Conservation (phyloP, 1,140 invertebrate genomes). For the Schlechtendalia chinensis region DNA sequence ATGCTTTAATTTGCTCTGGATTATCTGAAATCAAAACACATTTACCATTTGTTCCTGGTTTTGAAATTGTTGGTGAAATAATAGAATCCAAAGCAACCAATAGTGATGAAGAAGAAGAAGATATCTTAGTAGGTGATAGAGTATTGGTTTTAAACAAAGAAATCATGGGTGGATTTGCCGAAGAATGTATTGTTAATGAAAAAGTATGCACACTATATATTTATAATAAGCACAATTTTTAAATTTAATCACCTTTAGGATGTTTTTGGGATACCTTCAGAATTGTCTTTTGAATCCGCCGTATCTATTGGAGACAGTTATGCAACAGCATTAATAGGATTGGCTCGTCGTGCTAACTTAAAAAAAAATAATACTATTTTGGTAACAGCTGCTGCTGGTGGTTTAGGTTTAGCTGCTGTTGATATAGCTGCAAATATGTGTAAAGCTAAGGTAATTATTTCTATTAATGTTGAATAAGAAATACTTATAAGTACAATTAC, state of each 20-base stretch:
- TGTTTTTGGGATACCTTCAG: conserved; percentile 61
- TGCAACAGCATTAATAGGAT: conserved; percentile 62
- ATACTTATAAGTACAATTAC: no score
- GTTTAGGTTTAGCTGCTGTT: conserved; percentile 63
- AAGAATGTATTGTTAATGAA: conserved; percentile 59
- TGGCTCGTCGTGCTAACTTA: conserved; percentile 60
- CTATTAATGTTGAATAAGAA: no score
- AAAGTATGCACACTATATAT: conserved; percentile 55
- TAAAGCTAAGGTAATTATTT: conserved; percentile 59
- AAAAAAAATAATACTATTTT: conserved; percentile 60
- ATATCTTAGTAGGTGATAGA: conserved; percentile 57
- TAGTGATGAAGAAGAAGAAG: conserved; percentile 51
- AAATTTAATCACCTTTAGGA: conserved; percentile 57
- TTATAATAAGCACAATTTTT: not conserved
- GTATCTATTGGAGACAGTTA: conserved; percentile 62
- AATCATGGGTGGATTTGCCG: conserved; percentile 60
- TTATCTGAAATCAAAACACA: conserved; percentile 57
- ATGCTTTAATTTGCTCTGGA: conserved; percentile 60
- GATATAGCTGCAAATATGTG: conserved; percentile 66
- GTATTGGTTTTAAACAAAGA: conserved; percentile 61
- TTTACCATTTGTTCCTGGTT: conserved; percentile 61
- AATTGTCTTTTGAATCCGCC: conserved; percentile 58
- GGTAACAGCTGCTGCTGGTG: conserved; percentile 64
- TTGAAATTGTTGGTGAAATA: conserved; percentile 61
- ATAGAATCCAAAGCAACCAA: conserved; percentile 56